These are phyloP conservation scores for Crenuchus spilurus DNA, from an alignment of 2,797 vertebrate species.

Conservation along the genomic window DNA sequence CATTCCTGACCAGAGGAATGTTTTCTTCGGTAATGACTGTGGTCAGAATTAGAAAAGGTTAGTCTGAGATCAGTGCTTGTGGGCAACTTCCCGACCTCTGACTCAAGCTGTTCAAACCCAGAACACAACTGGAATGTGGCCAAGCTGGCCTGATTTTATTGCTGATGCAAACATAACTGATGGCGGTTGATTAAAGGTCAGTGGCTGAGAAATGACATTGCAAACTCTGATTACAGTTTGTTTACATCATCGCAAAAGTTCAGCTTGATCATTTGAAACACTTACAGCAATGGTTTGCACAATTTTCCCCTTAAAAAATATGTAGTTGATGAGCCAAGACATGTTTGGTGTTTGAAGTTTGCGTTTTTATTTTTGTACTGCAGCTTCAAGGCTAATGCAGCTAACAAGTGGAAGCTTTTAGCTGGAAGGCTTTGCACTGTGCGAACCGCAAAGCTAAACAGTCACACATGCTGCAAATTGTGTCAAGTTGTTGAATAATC, in stretches of 20 bases:
- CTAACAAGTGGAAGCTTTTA: too few species aligned
- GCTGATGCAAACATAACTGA: background rate
- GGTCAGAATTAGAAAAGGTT: constrained; percentile 39
- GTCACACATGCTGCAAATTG: too few species aligned
- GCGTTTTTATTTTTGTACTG: too few species aligned
- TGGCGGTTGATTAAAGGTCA: background rate
- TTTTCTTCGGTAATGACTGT: constrained; percentile 47
- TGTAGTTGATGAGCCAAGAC: too few species aligned
- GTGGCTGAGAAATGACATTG: background rate
- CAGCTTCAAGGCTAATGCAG: too few species aligned
- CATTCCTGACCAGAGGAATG: constrained; percentile 22
- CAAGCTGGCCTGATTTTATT: constrained; percentile 6
- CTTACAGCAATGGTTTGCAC: too few species aligned
- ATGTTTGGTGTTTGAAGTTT: too few species aligned
- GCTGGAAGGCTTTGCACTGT: too few species aligned
- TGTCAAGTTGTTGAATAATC: too few species aligned
- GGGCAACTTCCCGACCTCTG: constrained; percentile 10
- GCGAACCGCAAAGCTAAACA: too few species aligned
- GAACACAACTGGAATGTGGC: constrained; percentile 3
- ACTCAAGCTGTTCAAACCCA: background rate
- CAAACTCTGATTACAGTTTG: background rate
- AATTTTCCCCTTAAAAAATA: too few species aligned
- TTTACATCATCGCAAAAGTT: background rate
- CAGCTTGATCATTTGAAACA: background rate
- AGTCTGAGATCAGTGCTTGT: constrained; percentile 13